These are phyloP conservation scores for Babylonia areolata DNA, from an alignment of 1,140 invertebrate genomes.

Conservation along the genomic window DNA sequence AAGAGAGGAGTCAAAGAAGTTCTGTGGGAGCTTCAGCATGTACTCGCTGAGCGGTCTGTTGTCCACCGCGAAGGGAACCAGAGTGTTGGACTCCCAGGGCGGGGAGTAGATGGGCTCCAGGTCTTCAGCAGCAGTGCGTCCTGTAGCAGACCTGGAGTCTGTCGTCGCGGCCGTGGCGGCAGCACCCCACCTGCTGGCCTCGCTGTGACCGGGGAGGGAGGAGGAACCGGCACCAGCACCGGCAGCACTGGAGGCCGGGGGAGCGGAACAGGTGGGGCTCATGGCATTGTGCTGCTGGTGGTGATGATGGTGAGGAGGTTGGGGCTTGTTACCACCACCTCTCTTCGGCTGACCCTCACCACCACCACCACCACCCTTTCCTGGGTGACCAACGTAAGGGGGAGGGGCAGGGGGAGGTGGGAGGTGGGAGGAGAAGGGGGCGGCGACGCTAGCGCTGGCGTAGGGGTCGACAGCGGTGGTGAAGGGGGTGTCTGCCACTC, in stretches of 20 bases:
- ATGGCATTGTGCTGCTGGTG: too few species aligned
- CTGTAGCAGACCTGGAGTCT: not conserved
- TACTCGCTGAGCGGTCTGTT: conserved; percentile 28
- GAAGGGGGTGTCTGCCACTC: not conserved
- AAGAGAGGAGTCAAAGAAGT: conserved; percentile 14
- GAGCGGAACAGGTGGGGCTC: too few species aligned
- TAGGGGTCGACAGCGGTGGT: not conserved
- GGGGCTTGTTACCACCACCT: not conserved
- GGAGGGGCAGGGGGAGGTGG: not conserved
- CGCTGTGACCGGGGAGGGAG: not conserved
- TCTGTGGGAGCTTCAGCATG: conserved; percentile 22
- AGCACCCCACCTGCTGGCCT: not conserved
- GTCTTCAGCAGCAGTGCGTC: not conserved
- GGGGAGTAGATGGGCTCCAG: conserved; percentile 26
- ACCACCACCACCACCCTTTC: not conserved
- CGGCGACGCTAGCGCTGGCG: not conserved
- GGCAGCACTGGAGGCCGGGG: not conserved
- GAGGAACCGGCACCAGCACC: too few species aligned
- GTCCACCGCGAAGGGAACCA: conserved; percentile 4
- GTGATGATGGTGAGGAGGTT: not conserved
- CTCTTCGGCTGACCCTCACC: not conserved
- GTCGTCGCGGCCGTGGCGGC: too few species aligned
- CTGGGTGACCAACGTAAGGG: not conserved
- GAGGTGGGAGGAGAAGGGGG: not conserved
- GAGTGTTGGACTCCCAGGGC: conserved; percentile 19